phyloP scores from a whole-genome alignment of 2,888 invertebrate species.

The Creontiades dilutus region DNA sequence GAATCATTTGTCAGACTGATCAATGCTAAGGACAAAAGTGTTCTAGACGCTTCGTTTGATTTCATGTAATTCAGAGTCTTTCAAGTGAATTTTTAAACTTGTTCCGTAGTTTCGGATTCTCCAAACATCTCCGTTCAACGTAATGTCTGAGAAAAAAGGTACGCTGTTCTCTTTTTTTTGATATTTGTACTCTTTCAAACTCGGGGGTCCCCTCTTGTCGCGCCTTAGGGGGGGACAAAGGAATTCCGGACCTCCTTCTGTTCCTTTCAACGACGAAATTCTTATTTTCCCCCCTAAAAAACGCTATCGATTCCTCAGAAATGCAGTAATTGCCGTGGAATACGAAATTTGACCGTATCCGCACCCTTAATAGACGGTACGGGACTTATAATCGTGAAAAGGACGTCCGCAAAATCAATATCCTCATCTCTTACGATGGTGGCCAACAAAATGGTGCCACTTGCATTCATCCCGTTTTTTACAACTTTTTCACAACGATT shows the following conservation, averaged over 20 bases:
- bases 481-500: slow-evolving; percentile 62
- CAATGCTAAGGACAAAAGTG: slow-evolving; percentile 66
- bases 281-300: background rate
- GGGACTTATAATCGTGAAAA: slow-evolving; percentile 25
- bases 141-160: slow-evolving; percentile 82
- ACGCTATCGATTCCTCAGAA: background rate
- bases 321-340: background rate
- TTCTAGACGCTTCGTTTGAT: slow-evolving; percentile 51
- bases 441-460: slow-evolving; percentile 75
- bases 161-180: slow-evolving; percentile 78
- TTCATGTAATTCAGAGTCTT: slow-evolving; percentile 58
- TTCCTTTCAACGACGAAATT: background rate
- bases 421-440: slow-evolving; percentile 67
- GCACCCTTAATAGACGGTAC: background rate
- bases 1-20: slow-evolving; percentile 70
- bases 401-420: slow-evolving; percentile 73
- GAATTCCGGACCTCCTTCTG: slow-evolving; percentile 66
- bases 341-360: background rate
- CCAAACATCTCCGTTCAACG: slow-evolving; percentile 30
- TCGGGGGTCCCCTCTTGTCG: slow-evolving; percentile 57
- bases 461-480: slow-evolving; percentile 71
- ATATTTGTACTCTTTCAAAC: background rate
- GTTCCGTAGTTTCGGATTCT: slow-evolving; percentile 36
- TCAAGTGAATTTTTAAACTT: slow-evolving; percentile 43
- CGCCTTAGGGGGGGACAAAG: slow-evolving; percentile 67